Conservation (phyloP, 2,113 vertebrate species). For the Ptilonorhynchus violaceus region DNA sequence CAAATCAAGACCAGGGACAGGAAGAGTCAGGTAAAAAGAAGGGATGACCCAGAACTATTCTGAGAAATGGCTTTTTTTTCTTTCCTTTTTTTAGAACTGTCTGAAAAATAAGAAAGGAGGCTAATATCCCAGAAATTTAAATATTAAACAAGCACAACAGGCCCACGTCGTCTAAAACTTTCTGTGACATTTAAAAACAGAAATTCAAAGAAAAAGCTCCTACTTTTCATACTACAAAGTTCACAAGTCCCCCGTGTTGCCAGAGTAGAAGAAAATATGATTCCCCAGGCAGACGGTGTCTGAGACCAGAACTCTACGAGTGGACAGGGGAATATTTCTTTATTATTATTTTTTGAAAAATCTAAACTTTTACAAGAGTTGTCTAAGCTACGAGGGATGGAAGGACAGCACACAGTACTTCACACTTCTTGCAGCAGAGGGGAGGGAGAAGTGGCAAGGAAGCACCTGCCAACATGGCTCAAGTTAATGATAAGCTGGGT, state of each 20-base stretch:
- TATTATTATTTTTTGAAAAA: neutral
- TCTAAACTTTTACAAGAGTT: neutral
- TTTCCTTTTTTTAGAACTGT: neutral
- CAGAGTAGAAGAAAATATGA: neutral
- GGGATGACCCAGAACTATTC: neutral
- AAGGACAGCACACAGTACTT: neutral
- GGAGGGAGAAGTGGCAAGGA: neutral
- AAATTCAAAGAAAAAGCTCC: neutral
- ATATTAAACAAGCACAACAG: neutral
- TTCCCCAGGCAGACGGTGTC: neutral
- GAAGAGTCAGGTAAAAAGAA: neutral
- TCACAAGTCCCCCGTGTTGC: neutral
- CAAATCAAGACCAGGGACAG: neutral
- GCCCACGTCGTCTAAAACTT: neutral
- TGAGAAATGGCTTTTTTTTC: neutral
- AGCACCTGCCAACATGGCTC: neutral
- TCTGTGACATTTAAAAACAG: neutral
- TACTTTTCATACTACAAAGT: neutral
- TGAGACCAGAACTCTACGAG: neutral
- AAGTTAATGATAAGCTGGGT: neutral
- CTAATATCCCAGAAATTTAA: neutral
- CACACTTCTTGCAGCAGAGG: neutral
- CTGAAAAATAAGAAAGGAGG: neutral
- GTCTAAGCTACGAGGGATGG: neutral
- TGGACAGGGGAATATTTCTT: neutral